phyloP scores from a whole-genome alignment of 1,140 invertebrate species.

The Aphelinus atriplicis region DNA sequence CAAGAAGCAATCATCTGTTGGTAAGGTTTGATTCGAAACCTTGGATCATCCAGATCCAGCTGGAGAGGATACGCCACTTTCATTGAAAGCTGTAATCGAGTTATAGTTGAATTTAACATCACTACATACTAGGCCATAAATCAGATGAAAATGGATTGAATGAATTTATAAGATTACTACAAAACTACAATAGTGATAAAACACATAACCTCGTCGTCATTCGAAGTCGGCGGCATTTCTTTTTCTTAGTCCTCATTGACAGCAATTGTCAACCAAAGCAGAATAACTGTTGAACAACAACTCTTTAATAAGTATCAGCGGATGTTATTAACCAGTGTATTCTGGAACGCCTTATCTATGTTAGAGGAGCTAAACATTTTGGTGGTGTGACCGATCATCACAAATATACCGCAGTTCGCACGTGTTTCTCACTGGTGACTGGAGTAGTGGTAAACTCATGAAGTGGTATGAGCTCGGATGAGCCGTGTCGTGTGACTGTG shows the following conservation, averaged over 20 bases:
- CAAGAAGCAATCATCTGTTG: conserved; percentile 93
- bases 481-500: too few relatives aligned
- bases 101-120: not conserved
- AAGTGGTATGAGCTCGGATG: too few relatives aligned
- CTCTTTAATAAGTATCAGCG: not conserved
- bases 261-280: not conserved
- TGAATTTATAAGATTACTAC: not conserved
- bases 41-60: conserved; percentile 73
- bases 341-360: not conserved
- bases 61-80: conserved; percentile 25
- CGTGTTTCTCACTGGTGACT: not conserved
- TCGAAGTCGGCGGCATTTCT: conserved; percentile 20
- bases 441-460: too few relatives aligned
- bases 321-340: not conserved
- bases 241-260: not conserved
- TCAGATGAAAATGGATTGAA: not conserved
- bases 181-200: not conserved
- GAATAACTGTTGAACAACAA: not conserved
- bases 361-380: conserved; percentile 13
- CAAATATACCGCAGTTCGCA: not conserved
- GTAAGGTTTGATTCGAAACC: conserved; percentile 80
- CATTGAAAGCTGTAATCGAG: too few relatives aligned
- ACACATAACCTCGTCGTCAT: conserved; percentile 28
- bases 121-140: not conserved
- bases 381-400: not conserved